phyloP scores from a whole-genome alignment of 2,888 invertebrate genomes.

The Cyaniris semiargus region DNA sequence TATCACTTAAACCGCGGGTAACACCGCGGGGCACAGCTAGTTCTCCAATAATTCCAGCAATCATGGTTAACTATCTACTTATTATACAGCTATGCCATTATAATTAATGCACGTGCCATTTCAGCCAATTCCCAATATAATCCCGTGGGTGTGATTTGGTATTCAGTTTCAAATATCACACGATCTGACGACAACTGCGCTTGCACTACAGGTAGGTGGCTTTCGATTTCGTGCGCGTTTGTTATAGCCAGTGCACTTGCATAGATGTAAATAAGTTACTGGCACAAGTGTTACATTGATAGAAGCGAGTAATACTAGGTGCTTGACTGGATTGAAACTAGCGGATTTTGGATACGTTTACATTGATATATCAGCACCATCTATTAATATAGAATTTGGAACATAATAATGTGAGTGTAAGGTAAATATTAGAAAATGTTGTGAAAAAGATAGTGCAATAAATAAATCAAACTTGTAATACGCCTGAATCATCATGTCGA shows the following conservation, averaged over 20 bases:
- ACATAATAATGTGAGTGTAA: no score
- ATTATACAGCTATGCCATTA: not conserved
- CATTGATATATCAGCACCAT: no score
- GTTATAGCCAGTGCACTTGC: conserved; percentile 22
- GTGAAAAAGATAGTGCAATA: no score
- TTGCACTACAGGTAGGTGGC: conserved; percentile 60
- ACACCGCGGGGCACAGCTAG: no score
- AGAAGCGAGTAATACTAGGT: no score
- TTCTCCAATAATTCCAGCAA: not conserved
- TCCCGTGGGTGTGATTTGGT: conserved; percentile 47
- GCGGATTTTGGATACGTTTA: no score
- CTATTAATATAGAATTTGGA: no score
- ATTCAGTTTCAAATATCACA: conserved; percentile 46
- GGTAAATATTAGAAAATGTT: no score
- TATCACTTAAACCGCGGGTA: no score
- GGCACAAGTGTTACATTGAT: not conserved
- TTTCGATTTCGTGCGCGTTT: conserved; percentile 33
- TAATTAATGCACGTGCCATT: conserved; percentile 16
- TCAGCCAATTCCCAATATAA: conserved; percentile 36
- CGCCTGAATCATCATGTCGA: no score
- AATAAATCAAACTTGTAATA: no score
- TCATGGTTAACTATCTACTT: not conserved
- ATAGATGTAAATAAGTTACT: not conserved
- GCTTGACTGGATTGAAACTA: no score
- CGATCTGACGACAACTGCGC: conserved; percentile 54